A percentile compares a stretch with the other conserved stretches of the same genome.
Conservation (phyloP, 2,113 vertebrate species). For the Mirounga angustirostris region DNA sequence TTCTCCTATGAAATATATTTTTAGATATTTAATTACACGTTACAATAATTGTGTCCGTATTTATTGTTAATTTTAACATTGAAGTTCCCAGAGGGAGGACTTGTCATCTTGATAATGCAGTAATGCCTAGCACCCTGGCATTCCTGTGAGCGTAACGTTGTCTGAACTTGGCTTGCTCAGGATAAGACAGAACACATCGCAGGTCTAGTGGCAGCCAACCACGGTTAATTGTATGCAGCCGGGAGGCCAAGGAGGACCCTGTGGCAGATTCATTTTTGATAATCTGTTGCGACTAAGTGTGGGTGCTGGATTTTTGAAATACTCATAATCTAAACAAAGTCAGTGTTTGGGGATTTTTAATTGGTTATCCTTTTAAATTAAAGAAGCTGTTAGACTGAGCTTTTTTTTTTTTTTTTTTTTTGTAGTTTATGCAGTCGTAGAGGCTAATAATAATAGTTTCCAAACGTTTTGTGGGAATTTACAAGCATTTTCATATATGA, state of each 20-base stretch:
- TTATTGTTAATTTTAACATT: constrained; percentile 67
- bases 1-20: constrained; percentile 56
- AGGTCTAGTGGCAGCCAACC: neutral
- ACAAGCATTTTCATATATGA: neutral
- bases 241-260: neutral
- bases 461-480: neutral
- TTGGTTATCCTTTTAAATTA: constrained; percentile 48
- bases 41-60: neutral
- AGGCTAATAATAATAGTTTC: constrained; percentile 10
- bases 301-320: neutral
- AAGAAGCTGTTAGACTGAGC: neutral
- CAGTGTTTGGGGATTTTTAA: neutral
- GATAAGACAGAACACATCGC: neutral
- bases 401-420: neutral
- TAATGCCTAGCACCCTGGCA: neutral
- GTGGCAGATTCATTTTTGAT: neutral
- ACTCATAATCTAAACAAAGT: neutral
- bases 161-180: neutral
- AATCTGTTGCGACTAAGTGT: neutral
- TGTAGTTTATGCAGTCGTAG: constrained; percentile 13
- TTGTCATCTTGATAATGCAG: constrained; percentile 1
- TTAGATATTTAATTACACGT: constrained; percentile 44
- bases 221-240: neutral
- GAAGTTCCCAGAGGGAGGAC: neutral
- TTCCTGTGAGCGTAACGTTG: neutral